phyloP scores from a whole-genome alignment of 2,888 invertebrate species.

The Apomyelois bistriatella region DNA sequence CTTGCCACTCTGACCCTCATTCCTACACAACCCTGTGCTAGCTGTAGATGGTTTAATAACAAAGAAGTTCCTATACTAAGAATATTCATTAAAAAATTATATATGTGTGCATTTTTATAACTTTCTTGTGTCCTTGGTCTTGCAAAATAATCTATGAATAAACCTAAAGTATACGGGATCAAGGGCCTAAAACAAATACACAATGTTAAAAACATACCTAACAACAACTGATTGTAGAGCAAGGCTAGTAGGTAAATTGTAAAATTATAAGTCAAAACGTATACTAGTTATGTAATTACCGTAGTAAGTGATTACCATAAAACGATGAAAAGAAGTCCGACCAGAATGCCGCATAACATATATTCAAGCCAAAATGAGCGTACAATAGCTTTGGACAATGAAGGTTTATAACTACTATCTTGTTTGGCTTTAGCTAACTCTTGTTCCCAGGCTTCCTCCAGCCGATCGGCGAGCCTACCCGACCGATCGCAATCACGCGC shows the following conservation, averaged over 20 bases:
- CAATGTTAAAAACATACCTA: not conserved
- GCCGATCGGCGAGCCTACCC: conserved; percentile 81
- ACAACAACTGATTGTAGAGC: not conserved
- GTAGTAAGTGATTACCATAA: conserved; percentile 70
- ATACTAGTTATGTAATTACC: too few relatives aligned
- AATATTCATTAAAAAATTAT: conserved; percentile 81
- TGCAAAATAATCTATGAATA: conserved; percentile 83
- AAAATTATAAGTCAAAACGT: too few relatives aligned
- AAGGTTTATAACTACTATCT: conserved; percentile 71
- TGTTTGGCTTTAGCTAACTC: conserved; percentile 73
- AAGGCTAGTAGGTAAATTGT: too few relatives aligned
- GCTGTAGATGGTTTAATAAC: conserved; percentile 82
- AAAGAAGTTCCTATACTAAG: conserved; percentile 80
- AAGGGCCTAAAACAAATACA: conserved; percentile 74
- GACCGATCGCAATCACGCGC: conserved; percentile 82
- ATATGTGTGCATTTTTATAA: conserved; percentile 81
- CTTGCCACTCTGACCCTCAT: conserved; percentile 88
- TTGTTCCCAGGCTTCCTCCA: conserved; percentile 83
- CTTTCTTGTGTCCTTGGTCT: conserved; percentile 67
- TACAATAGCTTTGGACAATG: conserved; percentile 79
- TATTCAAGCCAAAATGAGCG: conserved; percentile 82
- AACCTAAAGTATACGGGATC: conserved; percentile 81
- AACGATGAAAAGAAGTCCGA: conserved; percentile 78
- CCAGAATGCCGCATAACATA: conserved; percentile 78
- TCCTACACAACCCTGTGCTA: conserved; percentile 83